Evolutionary conservation across 2,888 invertebrate genomes (phyloP), one percentile per base, ranked within the genome.

Genomic region (Melanargia galathea): DNA sequence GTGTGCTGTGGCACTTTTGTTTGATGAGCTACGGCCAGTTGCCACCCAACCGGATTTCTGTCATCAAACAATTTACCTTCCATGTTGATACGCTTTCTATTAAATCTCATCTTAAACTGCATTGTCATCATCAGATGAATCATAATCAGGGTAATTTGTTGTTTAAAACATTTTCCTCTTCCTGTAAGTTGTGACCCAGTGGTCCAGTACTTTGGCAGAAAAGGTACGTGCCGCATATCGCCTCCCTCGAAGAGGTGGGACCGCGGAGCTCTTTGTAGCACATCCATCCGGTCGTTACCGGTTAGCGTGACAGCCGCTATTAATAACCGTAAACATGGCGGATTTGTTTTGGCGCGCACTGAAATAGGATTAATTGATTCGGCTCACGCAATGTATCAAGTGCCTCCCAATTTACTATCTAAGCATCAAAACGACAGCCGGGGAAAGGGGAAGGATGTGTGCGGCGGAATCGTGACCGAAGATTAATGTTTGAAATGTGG

Each of bases 301-400:
- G 62, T 62, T 65, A 65, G 64, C 59, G 72, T 77, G 76, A 75
- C 78, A 82, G 71, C 71, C 65, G 69, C 83, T 83, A 86, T 87
- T 87, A 84, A 72, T 74, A 75, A 63, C 66, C 70, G 69, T 70
- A 78, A 86, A 83, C 82, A 83, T 80, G 81, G 82, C 81, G 85
- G 83, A 83, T 86, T 83, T 79, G 77, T 86, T 88, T 87, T 75
- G 78, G 82, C 71, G 71, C 82, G 82, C 84, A 84, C 82, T 83
- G 82, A 86, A 86, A 87, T 84, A 86, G 82, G 60, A 65, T 65
- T 65, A 65, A 65, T 65, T 65, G 65, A 63, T 60, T 61, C 61
- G 48, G 43, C 43, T 57, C 61, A 64, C 62, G 55, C 35, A 45
- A 65, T 60, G 60, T 35, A 67, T 64, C 62, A 64, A 61, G 57